phyloP scores from a whole-genome alignment of 2,888 invertebrate genomes.

The Syritta pipiens region DNA sequence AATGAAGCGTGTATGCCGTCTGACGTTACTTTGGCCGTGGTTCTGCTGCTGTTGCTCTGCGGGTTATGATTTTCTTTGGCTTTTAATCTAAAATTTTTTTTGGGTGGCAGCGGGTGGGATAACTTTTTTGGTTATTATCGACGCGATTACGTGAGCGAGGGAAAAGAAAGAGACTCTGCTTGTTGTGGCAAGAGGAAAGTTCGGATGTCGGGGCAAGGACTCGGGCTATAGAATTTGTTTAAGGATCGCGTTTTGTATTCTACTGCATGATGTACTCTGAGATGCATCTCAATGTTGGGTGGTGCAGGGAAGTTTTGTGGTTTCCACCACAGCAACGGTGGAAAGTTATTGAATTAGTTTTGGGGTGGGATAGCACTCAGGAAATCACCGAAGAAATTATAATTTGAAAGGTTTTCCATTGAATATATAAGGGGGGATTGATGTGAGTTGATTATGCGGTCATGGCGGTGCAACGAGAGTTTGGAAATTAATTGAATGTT shows the following conservation, averaged over 20 bases:
- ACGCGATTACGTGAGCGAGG: conserved; percentile 3
- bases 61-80: conserved; percentile 21
- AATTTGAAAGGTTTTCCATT: no score
- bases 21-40: neutral
- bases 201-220: conserved; percentile 5
- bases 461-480: no score
- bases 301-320: no score
- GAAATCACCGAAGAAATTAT: no score
- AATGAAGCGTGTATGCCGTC: conserved; percentile 11
- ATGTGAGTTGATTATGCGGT: no score
- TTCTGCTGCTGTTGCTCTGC: neutral
- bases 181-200: neutral
- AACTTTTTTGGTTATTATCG: conserved; percentile 19
- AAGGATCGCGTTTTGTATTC: conserved; percentile 1
- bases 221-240: conserved; percentile 4
- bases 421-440: no score
- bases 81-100: conserved; percentile 2
- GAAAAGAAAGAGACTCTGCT: neutral
- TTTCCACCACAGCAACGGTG: no score
- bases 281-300: no score
- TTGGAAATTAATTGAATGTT: no score
- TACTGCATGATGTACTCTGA: no score
- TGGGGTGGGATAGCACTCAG: no score
- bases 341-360: no score
- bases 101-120: neutral